Evolutionary conservation across 2,113 vertebrate genomes (phyloP).

Genomic region (Phycodurus eques): DNA sequence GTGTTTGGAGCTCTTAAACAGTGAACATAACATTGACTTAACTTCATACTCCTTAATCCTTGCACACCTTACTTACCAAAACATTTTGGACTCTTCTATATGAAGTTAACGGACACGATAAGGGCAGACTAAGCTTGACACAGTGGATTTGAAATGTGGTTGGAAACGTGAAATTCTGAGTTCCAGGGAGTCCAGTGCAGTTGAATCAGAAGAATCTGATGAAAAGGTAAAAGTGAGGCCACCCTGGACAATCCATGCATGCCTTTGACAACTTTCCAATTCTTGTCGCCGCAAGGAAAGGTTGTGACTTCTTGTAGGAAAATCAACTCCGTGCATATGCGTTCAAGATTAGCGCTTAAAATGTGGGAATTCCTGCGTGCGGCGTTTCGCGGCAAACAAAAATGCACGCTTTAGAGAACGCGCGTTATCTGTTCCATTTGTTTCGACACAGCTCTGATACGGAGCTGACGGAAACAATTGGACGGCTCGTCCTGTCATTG

Average conservation of each 20-base stretch:
- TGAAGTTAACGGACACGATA: neutral
- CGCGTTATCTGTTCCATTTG: conserved; percentile 30
- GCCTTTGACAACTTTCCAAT: neutral
- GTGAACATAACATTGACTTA: conserved; percentile 36
- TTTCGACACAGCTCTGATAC: conserved; percentile 29
- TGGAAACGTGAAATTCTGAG: neutral
- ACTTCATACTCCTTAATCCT: neutral
- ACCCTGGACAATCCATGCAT: neutral
- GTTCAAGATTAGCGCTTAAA: neutral
- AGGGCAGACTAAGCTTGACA: neutral
- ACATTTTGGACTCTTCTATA: neutral
- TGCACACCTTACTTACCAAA: neutral
- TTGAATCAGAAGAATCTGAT: neutral
- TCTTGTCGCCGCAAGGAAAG: neutral
- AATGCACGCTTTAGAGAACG: conserved; percentile 1
- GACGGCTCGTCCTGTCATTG: conserved; percentile 41
- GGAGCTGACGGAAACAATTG: conserved; percentile 44
- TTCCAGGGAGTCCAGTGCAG: too few species aligned
- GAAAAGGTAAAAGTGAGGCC: neutral
- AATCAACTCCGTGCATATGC: neutral
- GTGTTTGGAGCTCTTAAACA: conserved; percentile 63
- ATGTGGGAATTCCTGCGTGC: neutral
- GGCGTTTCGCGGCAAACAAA: neutral
- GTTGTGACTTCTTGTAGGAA: neutral
- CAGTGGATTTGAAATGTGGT: neutral